Base-by-base conservation (phyloP, 2,113 vertebrate species). In the Alligator mississippiensis region DNA sequence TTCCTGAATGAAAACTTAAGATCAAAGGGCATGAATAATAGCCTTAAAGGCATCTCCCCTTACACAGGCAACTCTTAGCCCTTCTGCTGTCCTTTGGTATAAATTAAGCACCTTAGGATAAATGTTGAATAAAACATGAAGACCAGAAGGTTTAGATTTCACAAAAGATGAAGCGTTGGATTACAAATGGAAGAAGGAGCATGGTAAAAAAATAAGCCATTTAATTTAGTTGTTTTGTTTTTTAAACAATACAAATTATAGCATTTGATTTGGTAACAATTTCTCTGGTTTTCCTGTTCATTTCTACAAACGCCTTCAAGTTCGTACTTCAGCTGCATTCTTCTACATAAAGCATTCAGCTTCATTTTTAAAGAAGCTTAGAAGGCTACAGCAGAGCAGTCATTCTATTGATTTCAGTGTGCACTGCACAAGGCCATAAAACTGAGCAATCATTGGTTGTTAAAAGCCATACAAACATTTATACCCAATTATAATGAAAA, bases 41-140 rank as follows among this genome's bases (percentile, higher is more conserved):
- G 94, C 89, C 85, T 96, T 90, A 96, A 89, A 54, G 80, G 55
- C 90, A 96, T 95, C 93, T 96, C 91, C 66, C 92, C 90, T 97
- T 97, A 90, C 47, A 91, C 72, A 94, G 70, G 70, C 91, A 90
- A 96, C 88, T 95, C 90, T 96, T 93, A 92, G 94, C 59, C 76
- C 85, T 61, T 95, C 60, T 78, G 94, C 88, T 95, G 90, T 95
- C 89, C 74, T 96, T 97, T 94, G 86, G 94, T 94, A 94, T 95
- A 96, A 97, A 94, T 96, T 97, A 97, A 85, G 95, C 91, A 97
- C 91, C 91, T 97, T 96, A 93, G 95, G 94, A 96, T 97, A 81
- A 90, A 79, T 61, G 54, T 54, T 89, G 88, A 96, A 94, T 96
- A 97, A 95, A 97, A 96, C 90, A 97, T 96, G 81, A 97, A 95